Evolutionary conservation across 2,797 vertebrate species (phyloP).

Genomic region (Amazona finschi): DNA sequence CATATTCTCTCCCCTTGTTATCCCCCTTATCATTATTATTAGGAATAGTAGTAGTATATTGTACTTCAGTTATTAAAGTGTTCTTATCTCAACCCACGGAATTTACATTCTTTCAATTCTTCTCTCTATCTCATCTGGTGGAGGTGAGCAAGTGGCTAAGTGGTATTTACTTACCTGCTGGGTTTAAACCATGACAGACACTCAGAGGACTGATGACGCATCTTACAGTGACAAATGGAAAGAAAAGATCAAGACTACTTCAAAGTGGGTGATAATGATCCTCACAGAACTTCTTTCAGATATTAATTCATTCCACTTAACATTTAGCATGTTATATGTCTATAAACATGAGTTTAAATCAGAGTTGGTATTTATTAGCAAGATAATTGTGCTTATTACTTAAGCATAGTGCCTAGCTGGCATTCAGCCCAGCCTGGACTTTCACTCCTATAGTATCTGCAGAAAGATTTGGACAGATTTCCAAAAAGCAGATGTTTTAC

Average conservation of each 20-base stretch:
- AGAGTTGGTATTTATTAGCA: constrained; percentile 67
- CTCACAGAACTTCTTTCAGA: constrained; percentile 41
- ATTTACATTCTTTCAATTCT: neutral
- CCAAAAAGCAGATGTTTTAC: constrained; percentile 52
- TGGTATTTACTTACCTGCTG: neutral
- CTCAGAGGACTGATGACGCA: neutral
- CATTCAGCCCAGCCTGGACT: constrained; percentile 44
- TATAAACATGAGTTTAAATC: constrained; percentile 67
- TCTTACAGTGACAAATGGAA: accelerated
- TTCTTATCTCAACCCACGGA: neutral
- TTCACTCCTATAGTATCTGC: constrained; percentile 28
- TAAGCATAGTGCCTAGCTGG: constrained; percentile 36
- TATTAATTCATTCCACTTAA: constrained; percentile 75
- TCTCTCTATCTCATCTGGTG: neutral
- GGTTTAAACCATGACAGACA: neutral
- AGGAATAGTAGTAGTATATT: neutral
- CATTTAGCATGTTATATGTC: constrained; percentile 63
- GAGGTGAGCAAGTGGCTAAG: neutral
- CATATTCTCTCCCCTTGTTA: neutral
- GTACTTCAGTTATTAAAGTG: neutral
- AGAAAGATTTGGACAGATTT: constrained; percentile 21
- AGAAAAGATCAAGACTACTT: neutral
- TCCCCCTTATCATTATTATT: neutral
- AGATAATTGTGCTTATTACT: constrained; percentile 65
- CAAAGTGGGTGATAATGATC: neutral